A percentile compares a stretch with the other conserved stretches of the same genome.
These are phyloP conservation scores for Drosophila gunungcola DNA, from an alignment of 1,140 invertebrate genomes.

Conservation along the genomic window DNA sequence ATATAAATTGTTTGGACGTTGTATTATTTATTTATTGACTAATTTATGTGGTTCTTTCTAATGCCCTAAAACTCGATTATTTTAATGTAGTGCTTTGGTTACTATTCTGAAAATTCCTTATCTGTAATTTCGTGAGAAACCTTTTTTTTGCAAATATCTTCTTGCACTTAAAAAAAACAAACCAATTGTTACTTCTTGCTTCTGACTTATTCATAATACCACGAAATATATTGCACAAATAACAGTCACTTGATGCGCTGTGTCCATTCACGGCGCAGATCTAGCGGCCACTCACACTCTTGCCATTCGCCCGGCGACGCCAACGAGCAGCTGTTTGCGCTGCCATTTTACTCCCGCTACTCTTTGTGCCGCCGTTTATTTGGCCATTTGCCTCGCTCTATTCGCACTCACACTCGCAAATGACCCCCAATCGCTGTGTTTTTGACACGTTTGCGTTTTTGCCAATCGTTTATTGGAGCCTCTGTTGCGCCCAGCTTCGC, in stretches of 20 bases:
- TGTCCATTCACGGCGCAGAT: slow-evolving; percentile 11
- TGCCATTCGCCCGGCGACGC: slow-evolving; percentile 28
- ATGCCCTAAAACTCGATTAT: too few relatives aligned
- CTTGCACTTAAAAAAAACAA: too few relatives aligned
- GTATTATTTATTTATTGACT: too few relatives aligned
- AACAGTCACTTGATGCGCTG: not conserved
- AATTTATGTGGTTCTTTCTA: too few relatives aligned
- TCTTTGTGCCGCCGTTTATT: slow-evolving; percentile 30
- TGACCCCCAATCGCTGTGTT: slow-evolving; percentile 36
- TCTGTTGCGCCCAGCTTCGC: slow-evolving; percentile 23
- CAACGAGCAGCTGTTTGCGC: slow-evolving; percentile 42
- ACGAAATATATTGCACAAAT: not conserved
- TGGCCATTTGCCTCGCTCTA: slow-evolving; percentile 26
- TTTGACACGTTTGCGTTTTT: slow-evolving; percentile 70
- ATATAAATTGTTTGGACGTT: too few relatives aligned
- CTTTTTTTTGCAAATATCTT: too few relatives aligned
- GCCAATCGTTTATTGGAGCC: slow-evolving; percentile 36
- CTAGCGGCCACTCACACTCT: slow-evolving; percentile 18
- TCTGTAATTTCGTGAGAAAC: too few relatives aligned
- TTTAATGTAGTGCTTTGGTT: too few relatives aligned
- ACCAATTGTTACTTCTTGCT: not conserved
- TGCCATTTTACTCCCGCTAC: slow-evolving; percentile 25
- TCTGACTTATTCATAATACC: not conserved
- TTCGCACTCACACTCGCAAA: slow-evolving; percentile 9
- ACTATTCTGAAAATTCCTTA: too few relatives aligned